Evolutionary conservation across 2,797 vertebrate species (phyloP).

Genomic region (Pangasius djambal): DNA sequence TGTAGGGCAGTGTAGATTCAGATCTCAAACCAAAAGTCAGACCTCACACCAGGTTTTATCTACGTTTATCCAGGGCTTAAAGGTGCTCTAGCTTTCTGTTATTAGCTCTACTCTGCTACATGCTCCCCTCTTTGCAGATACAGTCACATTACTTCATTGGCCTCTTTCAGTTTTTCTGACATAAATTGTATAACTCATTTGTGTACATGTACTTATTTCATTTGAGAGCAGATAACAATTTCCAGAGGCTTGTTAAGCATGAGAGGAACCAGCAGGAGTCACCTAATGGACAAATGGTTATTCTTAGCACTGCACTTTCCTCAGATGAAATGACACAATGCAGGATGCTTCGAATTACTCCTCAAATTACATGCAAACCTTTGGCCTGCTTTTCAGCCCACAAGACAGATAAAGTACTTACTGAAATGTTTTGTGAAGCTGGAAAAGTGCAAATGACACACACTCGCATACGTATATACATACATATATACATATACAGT

Average conservation of each 20-base stretch:
- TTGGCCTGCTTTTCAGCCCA: slow-evolving; percentile 10
- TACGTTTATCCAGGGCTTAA: not conserved
- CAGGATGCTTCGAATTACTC: slow-evolving; percentile 2
- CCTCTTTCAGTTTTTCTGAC: not conserved
- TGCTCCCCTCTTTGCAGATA: not conserved
- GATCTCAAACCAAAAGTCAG: not conserved
- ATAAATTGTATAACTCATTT: not conserved
- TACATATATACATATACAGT: not conserved
- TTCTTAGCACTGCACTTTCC: slow-evolving; percentile 16
- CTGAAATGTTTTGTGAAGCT: not conserved
- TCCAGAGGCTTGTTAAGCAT: not conserved
- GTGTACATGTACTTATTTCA: not conserved
- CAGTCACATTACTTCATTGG: not conserved
- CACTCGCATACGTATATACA: not conserved
- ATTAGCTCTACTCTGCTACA: not conserved
- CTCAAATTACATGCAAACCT: slow-evolving; percentile 25
- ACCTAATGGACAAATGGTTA: slow-evolving; percentile 22
- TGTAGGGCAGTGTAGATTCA: not conserved
- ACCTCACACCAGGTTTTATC: not conserved
- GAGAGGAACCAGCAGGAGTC: not conserved
- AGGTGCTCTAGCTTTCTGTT: not conserved
- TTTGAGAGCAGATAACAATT: not conserved
- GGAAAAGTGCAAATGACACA: not conserved
- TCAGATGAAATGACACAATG: slow-evolving; percentile 12
- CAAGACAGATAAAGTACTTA: not conserved